Base-by-base conservation (phyloP, 1,140 invertebrate genomes). In the Drosophila truncata region DNA sequence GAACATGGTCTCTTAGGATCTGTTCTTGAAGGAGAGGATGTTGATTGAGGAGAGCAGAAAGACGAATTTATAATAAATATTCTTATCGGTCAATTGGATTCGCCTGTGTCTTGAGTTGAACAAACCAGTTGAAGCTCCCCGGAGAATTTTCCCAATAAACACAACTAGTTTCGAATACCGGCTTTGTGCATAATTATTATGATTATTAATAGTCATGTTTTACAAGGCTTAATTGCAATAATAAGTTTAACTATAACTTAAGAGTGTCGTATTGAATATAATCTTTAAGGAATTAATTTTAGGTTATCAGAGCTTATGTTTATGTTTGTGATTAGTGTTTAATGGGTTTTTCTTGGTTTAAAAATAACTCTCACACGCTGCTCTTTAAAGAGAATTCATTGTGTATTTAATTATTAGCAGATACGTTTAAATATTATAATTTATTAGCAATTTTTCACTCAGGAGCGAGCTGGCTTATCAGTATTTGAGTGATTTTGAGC, bases 1-100 rank as follows among this genome's bases (percentile, higher is more conserved):
- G 31, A 65, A 65, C 16, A 65, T 42, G 62, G 62, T 42, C 92
- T 96, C 20, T 10, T 54, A 54, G 20, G 9, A 37, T 11, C 4
- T 16, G 2, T 23, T 23, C 31, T 14, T 4, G 47, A 1, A 18
- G 5, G 2, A 14, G 50, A 47, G 14, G 18, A 33, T 33, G 27
- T 29, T 29, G 4, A 23, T 23, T 14, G 7, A 9, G 13, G 11
- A 31, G 27, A 18, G 5, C 4, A 13, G 47, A 31, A 18, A 31
- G 4, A 50, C 49, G 29, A 31, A 50, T 50, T 50, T 50, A 18
- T 18, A 31, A 33, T 50, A 31, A 18, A 50, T 18, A 31, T 31
- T 50, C 25, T 50, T 50, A 50, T 50, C 47, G 47, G 47, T 50
- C 14, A 50, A 10, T 11, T 31, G 16, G 16, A 27, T 3, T 29